Evolutionary conservation across 1,140 invertebrate species (phyloP).

Genomic region (Lasaia peninsularis): DNA sequence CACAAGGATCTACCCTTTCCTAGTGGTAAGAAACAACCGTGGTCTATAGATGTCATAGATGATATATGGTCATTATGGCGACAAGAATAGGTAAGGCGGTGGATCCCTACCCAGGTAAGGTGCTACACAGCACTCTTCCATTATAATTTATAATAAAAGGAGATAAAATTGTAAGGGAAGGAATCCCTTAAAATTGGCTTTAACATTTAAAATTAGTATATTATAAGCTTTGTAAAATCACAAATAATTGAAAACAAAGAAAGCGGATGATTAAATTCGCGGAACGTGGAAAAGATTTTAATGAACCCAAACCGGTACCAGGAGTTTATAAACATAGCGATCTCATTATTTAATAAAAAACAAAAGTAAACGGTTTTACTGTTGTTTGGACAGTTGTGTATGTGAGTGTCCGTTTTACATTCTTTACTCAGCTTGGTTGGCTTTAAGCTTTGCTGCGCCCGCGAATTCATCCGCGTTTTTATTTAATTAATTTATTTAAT

Average conservation of each 20-base stretch:
- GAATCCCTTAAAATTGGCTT: neutral
- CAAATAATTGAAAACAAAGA: constrained; percentile 57
- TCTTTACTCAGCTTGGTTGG: neutral
- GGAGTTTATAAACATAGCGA: constrained; percentile 53
- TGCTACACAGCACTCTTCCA: too few species aligned
- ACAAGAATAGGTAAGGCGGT: too few species aligned
- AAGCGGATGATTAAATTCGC: constrained; percentile 70
- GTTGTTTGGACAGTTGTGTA: neutral
- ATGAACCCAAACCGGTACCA: constrained; percentile 59
- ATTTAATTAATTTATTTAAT: too few species aligned
- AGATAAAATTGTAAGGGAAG: too few species aligned
- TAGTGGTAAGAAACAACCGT: too few species aligned
- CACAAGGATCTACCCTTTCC: too few species aligned
- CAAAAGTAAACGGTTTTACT: neutral
- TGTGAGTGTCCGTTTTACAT: neutral
- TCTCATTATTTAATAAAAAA: constrained; percentile 12
- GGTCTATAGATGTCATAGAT: too few species aligned
- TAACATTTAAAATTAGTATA: neutral
- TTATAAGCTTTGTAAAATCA: constrained; percentile 1
- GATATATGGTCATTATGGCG: too few species aligned
- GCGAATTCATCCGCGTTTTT: too few species aligned
- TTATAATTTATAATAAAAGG: too few species aligned
- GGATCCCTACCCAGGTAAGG: too few species aligned
- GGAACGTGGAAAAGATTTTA: constrained; percentile 67
- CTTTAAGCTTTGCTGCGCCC: too few species aligned